Evolutionary conservation across 2,888 invertebrate species (phyloP).

Genomic region (Deilephila porcellus): DNA sequence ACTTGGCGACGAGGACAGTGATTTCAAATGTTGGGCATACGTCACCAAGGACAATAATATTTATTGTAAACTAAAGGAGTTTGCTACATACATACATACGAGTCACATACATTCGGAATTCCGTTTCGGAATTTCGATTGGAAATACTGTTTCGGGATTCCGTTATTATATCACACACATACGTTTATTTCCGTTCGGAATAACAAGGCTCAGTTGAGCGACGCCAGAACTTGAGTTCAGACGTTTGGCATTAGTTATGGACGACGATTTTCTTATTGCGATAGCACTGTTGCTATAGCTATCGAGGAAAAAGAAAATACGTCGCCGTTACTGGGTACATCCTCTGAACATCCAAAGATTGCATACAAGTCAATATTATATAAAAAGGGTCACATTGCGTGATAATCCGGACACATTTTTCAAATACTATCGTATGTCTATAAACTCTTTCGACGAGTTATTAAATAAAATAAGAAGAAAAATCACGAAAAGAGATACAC

Average conservation of each 20-base stretch:
- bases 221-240: constrained; percentile 24
- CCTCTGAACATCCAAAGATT: not conserved
- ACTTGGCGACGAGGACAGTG: constrained; percentile 21
- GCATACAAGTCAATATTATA: not conserved
- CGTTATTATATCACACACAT: constrained; percentile 28
- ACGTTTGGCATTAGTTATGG: constrained; percentile 20
- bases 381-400: not conserved
- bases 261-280: constrained; percentile 22
- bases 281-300: constrained; percentile 24
- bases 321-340: constrained; percentile 13
- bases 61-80: constrained; percentile 36
- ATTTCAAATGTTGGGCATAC: constrained; percentile 36
- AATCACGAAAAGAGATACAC: constrained; percentile 11
- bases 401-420: not conserved
- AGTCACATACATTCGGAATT: not conserved
- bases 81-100: too few relatives aligned
- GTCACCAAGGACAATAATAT: constrained; percentile 36
- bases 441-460: constrained; percentile 10
- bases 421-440: constrained; percentile 6
- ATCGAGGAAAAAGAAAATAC: constrained; percentile 16
- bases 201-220: constrained; percentile 31
- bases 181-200: constrained; percentile 33
- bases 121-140: too few relatives aligned
- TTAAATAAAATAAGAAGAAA: constrained; percentile 11
- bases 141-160: constrained; percentile 22